Base-by-base conservation (phyloP, 2,797 vertebrate genomes). In the Clarias pachynema region DNA sequence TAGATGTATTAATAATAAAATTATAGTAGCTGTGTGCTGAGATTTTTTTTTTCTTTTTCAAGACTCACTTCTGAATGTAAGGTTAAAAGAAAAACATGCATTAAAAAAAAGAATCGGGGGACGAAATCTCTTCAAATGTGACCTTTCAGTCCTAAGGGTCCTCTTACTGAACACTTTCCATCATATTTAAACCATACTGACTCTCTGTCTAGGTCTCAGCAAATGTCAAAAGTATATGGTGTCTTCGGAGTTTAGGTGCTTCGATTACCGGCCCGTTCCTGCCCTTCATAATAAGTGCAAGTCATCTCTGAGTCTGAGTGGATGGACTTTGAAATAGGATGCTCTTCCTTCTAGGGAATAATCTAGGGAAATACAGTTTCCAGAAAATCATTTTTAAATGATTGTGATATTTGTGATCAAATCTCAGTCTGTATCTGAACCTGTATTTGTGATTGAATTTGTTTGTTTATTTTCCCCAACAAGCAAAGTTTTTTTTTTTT, bases 181-280 rank as follows among this genome's bases (percentile, higher is more conserved):
- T 88, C 82, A 85, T 78, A 68, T 83, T 84, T 87, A 63, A 65
- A 86, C 74, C 49, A 34, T 85, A 60, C 79, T 86, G 79, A 18
- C 79, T 73, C 16, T 60, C 82, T 83, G 26, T 56, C 44, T 57
- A n/a, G 70, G 53, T 66, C 80, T 84, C 68, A 72, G 82, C 69
- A 89, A 91, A 91, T 91, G 89, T 92, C 91, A 90, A 78, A 86
- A 82, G 90, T 88, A 53, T 87, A 85, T 79, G 85, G 79, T 90
- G 87, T 90, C 83, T 82, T 80, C 82, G 84, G 26, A 74, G 60
- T 69, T 57, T 78, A 66, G 15, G 5, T 31, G 34, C 63, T 81
- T 81, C 20, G 6, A 53, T 74, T 86, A 83, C 81, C 86, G n/a
- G 69, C 29, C 34, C 44, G 22, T 66, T 73, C 69, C 40, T 26